Conservation (phyloP, 2,113 vertebrate genomes). For the Smithornis capensis region DNA sequence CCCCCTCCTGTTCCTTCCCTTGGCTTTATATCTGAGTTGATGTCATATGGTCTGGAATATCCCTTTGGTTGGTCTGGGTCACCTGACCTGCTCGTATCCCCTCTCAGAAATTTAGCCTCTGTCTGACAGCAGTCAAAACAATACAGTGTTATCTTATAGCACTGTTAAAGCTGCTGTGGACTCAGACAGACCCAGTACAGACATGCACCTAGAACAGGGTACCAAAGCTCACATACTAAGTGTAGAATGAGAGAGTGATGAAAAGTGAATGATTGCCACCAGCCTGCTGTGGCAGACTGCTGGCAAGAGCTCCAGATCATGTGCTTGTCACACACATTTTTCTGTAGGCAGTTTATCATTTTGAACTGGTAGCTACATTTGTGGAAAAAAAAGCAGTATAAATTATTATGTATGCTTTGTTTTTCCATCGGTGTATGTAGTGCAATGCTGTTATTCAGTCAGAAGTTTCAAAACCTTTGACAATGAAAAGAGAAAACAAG, state of each 20-base stretch:
- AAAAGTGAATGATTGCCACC: not conserved
- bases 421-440: not conserved
- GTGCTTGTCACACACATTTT: not conserved
- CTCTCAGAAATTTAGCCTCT: too few relatives aligned
- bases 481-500: not conserved
- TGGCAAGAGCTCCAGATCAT: not conserved
- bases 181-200: too few relatives aligned
- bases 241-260: not conserved
- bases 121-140: too few relatives aligned
- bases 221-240: not conserved
- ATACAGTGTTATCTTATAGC: too few relatives aligned
- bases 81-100: too few relatives aligned
- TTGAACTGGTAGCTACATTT: not conserved
- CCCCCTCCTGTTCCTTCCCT: too few relatives aligned
- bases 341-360: not conserved
- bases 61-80: too few relatives aligned
- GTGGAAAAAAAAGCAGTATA: not conserved
- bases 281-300: conserved; percentile 9
- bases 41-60: too few relatives aligned
- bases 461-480: not conserved
- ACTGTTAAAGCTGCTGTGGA: too few relatives aligned
- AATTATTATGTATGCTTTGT: not conserved
- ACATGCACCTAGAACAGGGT: not conserved
- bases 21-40: too few relatives aligned
- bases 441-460: not conserved